Evolutionary conservation across 2,888 invertebrate species (phyloP).

Genomic region (Pasiphila rectangulata): DNA sequence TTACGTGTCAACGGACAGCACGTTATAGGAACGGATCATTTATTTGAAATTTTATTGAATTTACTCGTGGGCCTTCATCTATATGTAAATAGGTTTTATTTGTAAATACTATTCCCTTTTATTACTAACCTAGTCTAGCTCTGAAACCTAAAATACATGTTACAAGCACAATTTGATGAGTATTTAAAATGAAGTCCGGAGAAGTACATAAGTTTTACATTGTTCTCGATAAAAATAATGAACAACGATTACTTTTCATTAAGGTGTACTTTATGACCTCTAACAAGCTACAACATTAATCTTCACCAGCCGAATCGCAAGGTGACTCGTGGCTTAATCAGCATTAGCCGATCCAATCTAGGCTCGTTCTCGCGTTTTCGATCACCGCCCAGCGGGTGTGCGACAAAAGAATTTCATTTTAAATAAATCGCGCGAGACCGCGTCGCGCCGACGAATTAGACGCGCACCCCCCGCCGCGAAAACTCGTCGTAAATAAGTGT

Average conservation of each 20-base stretch:
- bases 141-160: neutral
- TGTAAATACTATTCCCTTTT: constrained; percentile 1
- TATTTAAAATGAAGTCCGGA: too few relatives aligned
- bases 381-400: constrained; percentile 72
- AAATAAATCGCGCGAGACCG: constrained; percentile 77
- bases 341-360: constrained; percentile 62
- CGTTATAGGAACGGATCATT: constrained; percentile 42
- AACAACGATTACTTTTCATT: neutral
- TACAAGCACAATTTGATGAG: too few relatives aligned
- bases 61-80: constrained; percentile 8
- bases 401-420: constrained; percentile 73
- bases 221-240: too few relatives aligned
- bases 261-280: neutral
- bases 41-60: constrained; percentile 39
- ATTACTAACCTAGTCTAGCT: neutral
- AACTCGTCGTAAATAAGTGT: constrained; percentile 75
- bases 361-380: constrained; percentile 66
- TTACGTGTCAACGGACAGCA: constrained; percentile 51
- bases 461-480: constrained; percentile 75
- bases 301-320: constrained; percentile 49
- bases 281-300: constrained; percentile 41
- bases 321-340: constrained; percentile 71
- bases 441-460: constrained; percentile 77
- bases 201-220: too few relatives aligned
- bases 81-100: constrained; percentile 3